A percentile compares a stretch with the other conserved stretches of the same genome.
Conservation (phyloP, 2,113 vertebrate genomes). For the Elgaria multicarinata region DNA sequence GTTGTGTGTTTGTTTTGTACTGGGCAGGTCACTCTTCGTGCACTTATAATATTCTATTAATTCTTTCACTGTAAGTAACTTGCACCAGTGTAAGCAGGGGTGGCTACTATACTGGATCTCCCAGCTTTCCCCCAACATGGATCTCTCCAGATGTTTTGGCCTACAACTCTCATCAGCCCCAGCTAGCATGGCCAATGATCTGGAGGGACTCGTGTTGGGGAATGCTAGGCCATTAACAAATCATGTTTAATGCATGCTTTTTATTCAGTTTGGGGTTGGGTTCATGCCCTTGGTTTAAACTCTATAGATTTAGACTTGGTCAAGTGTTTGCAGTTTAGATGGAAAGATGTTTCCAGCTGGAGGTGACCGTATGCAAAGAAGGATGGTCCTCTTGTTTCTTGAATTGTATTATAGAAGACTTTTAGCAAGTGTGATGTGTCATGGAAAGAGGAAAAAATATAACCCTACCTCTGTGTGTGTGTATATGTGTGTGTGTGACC, state of each 20-base stretch:
- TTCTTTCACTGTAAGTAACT: background rate
- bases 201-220: background rate
- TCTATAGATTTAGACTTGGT: background rate
- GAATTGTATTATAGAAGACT: no score
- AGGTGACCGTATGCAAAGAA: background rate
- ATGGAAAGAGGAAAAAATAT: background rate
- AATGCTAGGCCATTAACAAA: background rate
- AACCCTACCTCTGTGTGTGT: no score
- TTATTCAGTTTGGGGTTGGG: background rate
- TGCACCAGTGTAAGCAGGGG: background rate
- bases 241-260: background rate
- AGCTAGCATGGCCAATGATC: background rate
- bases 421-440: background rate
- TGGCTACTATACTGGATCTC: background rate
- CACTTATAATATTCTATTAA: background rate
- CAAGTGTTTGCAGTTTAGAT: background rate
- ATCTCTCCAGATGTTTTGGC: background rate
- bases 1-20: background rate
- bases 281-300: background rate
- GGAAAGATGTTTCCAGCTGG: background rate
- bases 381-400: background rate
- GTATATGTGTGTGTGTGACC: no score
- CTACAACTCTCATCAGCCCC: background rate
- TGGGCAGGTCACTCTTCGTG: background rate
- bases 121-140: background rate